Percentiles rank a stretch among this genome's conserved stretches.
Evolutionary conservation across 1,140 invertebrate species (phyloP).

Genomic region (Drosophila lowei): DNA sequence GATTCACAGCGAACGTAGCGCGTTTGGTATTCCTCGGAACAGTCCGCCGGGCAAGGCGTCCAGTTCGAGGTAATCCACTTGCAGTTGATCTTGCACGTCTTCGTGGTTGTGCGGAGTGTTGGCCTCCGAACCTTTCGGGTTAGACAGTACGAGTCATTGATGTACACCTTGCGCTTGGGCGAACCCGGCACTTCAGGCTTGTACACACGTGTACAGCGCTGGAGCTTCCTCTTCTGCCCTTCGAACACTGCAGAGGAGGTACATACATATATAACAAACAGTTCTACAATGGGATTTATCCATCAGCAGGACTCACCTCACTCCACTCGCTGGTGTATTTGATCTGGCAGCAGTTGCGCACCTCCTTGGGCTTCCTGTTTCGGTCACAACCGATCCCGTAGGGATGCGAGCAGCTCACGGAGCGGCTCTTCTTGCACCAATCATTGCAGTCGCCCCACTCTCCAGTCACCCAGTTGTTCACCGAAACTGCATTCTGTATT

Average conservation of each 20-base stretch:
- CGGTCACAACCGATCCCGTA: conserved; percentile 78
- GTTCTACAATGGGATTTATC: background rate
- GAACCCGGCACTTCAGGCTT: conserved; percentile 66
- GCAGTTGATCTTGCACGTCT: conserved; percentile 69
- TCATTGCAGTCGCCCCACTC: conserved; percentile 80
- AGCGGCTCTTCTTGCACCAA: conserved; percentile 83
- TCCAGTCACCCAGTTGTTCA: conserved; percentile 57
- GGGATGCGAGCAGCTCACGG: conserved; percentile 77
- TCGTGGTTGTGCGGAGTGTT: conserved; percentile 55
- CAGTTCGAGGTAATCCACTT: conserved; percentile 83
- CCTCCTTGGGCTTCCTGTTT: conserved; percentile 69
- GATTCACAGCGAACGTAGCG: conserved; percentile 85
- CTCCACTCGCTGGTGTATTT: conserved; percentile 83
- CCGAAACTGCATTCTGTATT: conserved; percentile 27
- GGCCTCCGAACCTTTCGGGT: conserved; percentile 49
- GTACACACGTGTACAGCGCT: conserved; percentile 69
- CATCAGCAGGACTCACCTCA: conserved; percentile 45
- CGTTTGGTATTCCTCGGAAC: conserved; percentile 86
- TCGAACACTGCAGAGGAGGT: conserved; percentile 56
- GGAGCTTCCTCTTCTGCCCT: conserved; percentile 60
- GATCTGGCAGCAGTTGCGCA: conserved; percentile 82
- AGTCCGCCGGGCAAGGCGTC: conserved; percentile 87
- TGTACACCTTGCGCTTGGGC: conserved; percentile 42
- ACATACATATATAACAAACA: too few relatives aligned
- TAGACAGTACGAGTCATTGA: conserved; percentile 62